Evolutionary conservation across 2,888 invertebrate species (phyloP).

Genomic region (Eremobia ochroleuca): DNA sequence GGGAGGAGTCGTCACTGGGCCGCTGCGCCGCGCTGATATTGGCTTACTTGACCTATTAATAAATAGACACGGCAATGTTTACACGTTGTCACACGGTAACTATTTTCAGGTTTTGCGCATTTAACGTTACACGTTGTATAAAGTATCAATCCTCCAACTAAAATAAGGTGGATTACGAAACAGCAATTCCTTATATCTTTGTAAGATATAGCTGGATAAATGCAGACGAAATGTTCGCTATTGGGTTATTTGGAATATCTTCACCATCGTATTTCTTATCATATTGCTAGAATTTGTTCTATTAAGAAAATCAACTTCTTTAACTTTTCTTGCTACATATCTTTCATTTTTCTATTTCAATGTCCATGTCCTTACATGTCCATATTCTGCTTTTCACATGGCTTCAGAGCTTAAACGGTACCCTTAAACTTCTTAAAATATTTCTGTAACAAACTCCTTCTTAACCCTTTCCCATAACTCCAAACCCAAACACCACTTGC

Average conservation of each 20-base stretch:
- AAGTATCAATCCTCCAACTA: neutral
- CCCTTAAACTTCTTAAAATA: neutral
- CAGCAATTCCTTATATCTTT: neutral
- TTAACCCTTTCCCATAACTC: neutral
- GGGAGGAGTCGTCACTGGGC: too few relatives aligned
- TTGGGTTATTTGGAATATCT: neutral
- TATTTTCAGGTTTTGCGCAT: too few relatives aligned
- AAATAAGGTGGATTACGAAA: neutral
- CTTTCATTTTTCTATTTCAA: neutral
- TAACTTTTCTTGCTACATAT: too few relatives aligned
- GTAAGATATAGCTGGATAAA: neutral
- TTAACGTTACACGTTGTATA: too few relatives aligned
- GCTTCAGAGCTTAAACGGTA: neutral
- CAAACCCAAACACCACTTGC: slow-evolving; percentile 12
- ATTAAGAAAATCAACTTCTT: neutral
- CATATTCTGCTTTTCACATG: neutral
- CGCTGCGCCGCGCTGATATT: too few relatives aligned
- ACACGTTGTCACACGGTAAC: too few relatives aligned
- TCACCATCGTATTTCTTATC: neutral
- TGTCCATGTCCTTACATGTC: neutral
- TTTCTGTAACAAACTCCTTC: neutral
- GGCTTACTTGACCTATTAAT: too few relatives aligned
- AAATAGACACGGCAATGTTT: too few relatives aligned
- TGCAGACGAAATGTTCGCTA: too few relatives aligned
- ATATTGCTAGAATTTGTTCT: neutral